Evolutionary conservation across 2,113 vertebrate species (phyloP).

Genomic region (Noturus placidus): DNA sequence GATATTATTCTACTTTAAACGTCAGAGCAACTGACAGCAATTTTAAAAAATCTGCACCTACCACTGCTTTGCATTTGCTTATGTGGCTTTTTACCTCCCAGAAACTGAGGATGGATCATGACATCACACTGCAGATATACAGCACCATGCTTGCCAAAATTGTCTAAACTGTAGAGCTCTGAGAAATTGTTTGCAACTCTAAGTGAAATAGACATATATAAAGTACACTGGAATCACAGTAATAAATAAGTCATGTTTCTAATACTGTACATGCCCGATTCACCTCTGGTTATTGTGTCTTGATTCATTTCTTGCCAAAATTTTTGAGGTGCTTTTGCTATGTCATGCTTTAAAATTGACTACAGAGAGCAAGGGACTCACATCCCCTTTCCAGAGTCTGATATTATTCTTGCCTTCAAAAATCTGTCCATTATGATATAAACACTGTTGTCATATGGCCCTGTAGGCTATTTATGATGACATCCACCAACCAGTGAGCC

Average conservation of each 20-base stretch:
- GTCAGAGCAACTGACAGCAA: slow-evolving; percentile 33
- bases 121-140: slow-evolving; percentile 34
- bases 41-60: slow-evolving; percentile 19
- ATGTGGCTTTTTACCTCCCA: slow-evolving; percentile 34
- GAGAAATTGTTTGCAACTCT: not conserved
- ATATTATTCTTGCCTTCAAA: not conserved
- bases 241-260: not conserved
- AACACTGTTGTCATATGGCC: not conserved
- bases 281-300: not conserved
- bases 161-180: not conserved
- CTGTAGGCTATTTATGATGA: not conserved
- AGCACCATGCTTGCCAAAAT: slow-evolving; percentile 1
- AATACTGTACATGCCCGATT: not conserved
- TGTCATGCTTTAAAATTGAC: not conserved
- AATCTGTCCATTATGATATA: not conserved
- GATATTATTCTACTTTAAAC: slow-evolving; percentile 45
- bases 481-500: not conserved
- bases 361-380: not conserved
- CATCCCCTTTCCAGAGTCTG: not conserved
- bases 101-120: slow-evolving; percentile 7
- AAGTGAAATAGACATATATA: not conserved
- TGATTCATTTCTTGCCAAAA: slow-evolving; percentile 6
- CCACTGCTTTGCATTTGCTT: slow-evolving; percentile 40
- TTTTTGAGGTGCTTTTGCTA: not conserved
- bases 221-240: not conserved